phyloP scores from a whole-genome alignment of 2,113 vertebrate species.

The Scalopus aquaticus region DNA sequence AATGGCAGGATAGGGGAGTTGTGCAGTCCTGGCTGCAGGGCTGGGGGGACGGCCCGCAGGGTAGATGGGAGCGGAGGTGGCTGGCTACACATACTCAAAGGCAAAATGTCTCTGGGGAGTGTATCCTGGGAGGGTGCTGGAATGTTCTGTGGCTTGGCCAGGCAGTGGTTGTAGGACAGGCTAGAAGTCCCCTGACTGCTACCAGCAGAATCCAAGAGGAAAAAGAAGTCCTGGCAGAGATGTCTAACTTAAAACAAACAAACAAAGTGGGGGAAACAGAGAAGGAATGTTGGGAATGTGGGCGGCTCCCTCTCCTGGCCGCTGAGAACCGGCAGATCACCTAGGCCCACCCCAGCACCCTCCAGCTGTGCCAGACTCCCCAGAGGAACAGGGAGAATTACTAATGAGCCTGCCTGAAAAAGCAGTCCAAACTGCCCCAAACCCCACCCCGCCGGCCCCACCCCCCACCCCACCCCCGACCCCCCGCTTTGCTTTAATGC shows the following conservation, averaged over 20 bases:
- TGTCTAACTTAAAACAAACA: constrained; percentile 43
- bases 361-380: fast-evolving
- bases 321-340: neutral
- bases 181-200: neutral
- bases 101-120: neutral
- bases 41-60: fast-evolving
- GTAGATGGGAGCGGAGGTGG: too few relatives aligned
- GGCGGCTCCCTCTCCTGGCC: neutral
- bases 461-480: neutral
- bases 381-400: neutral
- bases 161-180: fast-evolving
- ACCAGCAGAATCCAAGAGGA: neutral
- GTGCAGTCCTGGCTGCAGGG: fast-evolving
- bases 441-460: too few relatives aligned
- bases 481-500: neutral
- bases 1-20: neutral
- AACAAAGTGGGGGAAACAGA: constrained; percentile 38
- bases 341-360: neutral
- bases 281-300: constrained; percentile 40
- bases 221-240: constrained; percentile 12
- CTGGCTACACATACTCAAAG: neutral
- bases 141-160: too few relatives aligned
- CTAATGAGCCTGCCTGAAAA: neutral
- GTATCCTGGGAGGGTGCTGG: neutral
- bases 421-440: neutral